Conservation (phyloP, 2,797 vertebrate species). For the Knipowitschia caucasica region DNA sequence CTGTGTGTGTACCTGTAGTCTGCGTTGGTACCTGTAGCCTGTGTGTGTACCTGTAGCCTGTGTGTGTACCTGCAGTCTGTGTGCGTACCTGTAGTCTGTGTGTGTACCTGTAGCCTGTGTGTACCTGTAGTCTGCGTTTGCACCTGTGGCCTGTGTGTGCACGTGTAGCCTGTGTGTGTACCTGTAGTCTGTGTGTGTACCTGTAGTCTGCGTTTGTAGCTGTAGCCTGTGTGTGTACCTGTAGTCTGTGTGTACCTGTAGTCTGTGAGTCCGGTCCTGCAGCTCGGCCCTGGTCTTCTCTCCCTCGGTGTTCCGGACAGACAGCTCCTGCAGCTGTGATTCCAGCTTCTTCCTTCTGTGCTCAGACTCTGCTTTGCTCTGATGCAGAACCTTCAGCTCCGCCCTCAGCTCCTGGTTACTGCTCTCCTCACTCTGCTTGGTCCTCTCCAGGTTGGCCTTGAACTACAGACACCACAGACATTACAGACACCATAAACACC, state of each 20-base stretch:
- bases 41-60: too few species aligned
- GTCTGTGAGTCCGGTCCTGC: slow-evolving; percentile 85
- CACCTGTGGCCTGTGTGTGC: too few species aligned
- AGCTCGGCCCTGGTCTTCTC: slow-evolving; percentile 86
- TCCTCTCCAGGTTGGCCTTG: slow-evolving; percentile 95
- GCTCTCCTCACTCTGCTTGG: slow-evolving; percentile 91
- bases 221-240: not conserved
- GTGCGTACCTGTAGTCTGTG: too few species aligned
- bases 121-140: too few species aligned
- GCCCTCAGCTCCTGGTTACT: slow-evolving; percentile 91
- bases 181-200: too few species aligned
- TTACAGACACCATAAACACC: too few species aligned
- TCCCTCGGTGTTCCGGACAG: slow-evolving; percentile 84
- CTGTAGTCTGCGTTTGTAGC: too few species aligned
- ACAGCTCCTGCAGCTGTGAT: slow-evolving; percentile 89
- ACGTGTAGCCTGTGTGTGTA: too few species aligned
- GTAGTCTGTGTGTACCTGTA: slow-evolving; percentile 78
- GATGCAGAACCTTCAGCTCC: slow-evolving; percentile 93
- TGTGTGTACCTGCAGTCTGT: too few species aligned
- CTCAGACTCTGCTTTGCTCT: slow-evolving; percentile 89
- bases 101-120: too few species aligned
- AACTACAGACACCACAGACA: slow-evolving; percentile 74
- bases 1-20: too few species aligned
- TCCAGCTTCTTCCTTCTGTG: slow-evolving; percentile 98
- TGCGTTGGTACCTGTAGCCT: too few species aligned